Evolutionary conservation across 2,888 invertebrate species (phyloP).

Genomic region (Barypeithes pellucidus): DNA sequence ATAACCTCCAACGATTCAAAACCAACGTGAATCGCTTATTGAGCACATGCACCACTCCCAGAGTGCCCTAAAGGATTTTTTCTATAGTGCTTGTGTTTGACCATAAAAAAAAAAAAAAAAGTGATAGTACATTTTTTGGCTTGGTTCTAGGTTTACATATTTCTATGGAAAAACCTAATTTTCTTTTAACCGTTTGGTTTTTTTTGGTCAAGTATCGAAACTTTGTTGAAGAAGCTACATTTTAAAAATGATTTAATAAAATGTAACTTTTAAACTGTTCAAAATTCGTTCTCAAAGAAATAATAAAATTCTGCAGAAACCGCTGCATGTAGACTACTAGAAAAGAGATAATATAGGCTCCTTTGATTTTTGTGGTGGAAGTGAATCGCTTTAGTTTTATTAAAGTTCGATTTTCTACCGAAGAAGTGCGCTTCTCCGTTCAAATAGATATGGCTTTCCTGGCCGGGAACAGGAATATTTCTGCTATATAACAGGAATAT

Average conservation of each 20-base stretch:
- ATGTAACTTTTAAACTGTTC: not conserved
- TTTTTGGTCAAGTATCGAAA: no score
- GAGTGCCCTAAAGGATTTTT: no score
- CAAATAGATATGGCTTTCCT: conserved; percentile 44
- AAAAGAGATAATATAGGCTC: conserved; percentile 40
- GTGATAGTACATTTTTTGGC: no score
- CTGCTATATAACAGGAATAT: conserved; percentile 33
- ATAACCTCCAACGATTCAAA: no score
- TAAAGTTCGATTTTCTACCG: conserved; percentile 47
- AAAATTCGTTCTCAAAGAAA: not conserved
- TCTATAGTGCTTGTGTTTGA: no score
- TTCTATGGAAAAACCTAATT: no score
- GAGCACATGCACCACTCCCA: no score
- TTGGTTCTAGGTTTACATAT: no score
- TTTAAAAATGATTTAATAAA: not conserved
- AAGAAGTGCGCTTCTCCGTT: conserved; percentile 45
- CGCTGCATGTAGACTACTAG: conserved; percentile 30
- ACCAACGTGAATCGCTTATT: no score
- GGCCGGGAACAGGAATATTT: conserved; percentile 32
- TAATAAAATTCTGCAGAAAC: conserved; percentile 7
- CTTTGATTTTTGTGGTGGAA: conserved; percentile 52
- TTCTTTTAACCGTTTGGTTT: no score
- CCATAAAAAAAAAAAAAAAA: no score
- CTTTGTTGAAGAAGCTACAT: no score
- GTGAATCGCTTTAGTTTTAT: conserved; percentile 50